Evolutionary conservation across 2,113 vertebrate species (phyloP), one percentile per base, ranked within the genome.

Genomic region (Psittacus erithacus): DNA sequence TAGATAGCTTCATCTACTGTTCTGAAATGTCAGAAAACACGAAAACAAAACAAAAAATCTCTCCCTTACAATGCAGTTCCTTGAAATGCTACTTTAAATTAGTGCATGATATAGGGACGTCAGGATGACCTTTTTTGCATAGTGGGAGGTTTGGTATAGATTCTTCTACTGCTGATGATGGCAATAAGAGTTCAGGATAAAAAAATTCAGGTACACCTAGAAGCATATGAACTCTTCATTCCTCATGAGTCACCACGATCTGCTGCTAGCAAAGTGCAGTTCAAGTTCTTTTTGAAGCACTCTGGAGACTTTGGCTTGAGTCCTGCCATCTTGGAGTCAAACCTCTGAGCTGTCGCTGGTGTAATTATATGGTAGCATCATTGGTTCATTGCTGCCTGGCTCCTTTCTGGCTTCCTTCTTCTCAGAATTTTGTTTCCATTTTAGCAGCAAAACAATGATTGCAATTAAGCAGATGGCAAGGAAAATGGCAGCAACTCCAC

Each of bases 291-390:
- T 97, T 93, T 95, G 95, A 98, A 98, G 98, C 98, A 97, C 97
- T 97, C 92, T 95, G 95, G 96, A 97, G 96, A n/a, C 27, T 76
- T 38, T 49, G 47, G 53, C 6, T 94, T 79, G 71, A 90, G 39
- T 73, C 39, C 49, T 35, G 18, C 3, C 7, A 64, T n/a, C 38
- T 8, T 13, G 52, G 38, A 52, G 55, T 99, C 98, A 99, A 89
- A 99, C 99, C 96, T 99, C 99, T 0, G 99, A 99, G 97, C 98
- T 99, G 97, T 99, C 98, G 0, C 94, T 95, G 88, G 91, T 96
- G 33, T 92, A 97, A 92, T 81, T 96, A 46, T 80, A 97, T 0
- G 95, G 82, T 39, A 74, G 23, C 98, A 98, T 96, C 98, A 98
- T 98, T 28, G 98, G 98, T 93, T 99, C 97, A 0, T 96, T 96